These are phyloP conservation scores for Callosobruchus maculatus DNA, from an alignment of 2,888 invertebrate species.

Conservation along the genomic window DNA sequence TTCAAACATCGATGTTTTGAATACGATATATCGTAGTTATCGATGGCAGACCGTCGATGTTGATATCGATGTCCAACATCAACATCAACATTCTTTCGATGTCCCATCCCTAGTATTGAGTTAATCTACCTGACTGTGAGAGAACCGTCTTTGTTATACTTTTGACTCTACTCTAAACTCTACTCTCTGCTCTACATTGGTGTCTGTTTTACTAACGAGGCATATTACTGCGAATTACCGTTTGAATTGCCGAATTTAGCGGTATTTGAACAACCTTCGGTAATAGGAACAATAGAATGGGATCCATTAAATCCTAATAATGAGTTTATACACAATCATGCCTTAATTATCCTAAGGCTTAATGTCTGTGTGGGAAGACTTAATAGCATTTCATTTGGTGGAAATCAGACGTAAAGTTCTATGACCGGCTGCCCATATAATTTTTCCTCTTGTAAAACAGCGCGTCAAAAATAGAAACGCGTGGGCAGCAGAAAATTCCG, in stretches of 20 bases:
- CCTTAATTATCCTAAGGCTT: not conserved
- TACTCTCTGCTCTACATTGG: too few relatives aligned
- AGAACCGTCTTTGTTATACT: too few relatives aligned
- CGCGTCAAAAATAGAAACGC: not conserved
- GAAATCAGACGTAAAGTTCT: not conserved
- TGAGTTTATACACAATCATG: not conserved
- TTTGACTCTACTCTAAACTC: too few relatives aligned
- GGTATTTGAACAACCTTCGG: not conserved
- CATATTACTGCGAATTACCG: not conserved
- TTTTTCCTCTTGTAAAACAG: not conserved
- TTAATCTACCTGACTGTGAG: too few relatives aligned
- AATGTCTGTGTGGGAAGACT: not conserved
- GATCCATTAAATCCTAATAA: not conserved
- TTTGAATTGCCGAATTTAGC: not conserved
- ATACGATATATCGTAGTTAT: too few relatives aligned
- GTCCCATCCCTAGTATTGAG: too few relatives aligned
- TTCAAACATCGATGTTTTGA: too few relatives aligned
- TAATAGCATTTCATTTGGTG: not conserved
- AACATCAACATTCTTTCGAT: too few relatives aligned
- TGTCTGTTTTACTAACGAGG: too few relatives aligned
- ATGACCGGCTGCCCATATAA: not conserved
- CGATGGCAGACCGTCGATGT: too few relatives aligned
- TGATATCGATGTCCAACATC: too few relatives aligned
- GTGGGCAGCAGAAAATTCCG: not conserved
- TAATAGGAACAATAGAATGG: not conserved